Percentiles rank a stretch among this genome's conserved stretches.
phyloP scores from a whole-genome alignment of 2,888 invertebrate species.

The Unio pictorum region DNA sequence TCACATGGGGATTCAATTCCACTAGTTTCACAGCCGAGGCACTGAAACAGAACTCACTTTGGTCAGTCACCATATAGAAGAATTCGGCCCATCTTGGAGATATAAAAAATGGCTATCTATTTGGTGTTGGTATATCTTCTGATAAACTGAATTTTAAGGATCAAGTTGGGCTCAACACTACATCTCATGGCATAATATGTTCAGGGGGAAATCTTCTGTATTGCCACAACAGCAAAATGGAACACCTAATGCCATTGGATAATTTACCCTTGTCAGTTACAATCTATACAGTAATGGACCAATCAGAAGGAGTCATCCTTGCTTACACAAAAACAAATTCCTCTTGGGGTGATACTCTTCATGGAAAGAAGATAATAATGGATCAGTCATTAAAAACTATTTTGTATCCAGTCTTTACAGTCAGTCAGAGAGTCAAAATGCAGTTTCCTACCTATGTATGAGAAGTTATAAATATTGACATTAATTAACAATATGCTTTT shows the following conservation, averaged over 20 bases:
- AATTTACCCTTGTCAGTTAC: constrained; percentile 61
- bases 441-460: constrained; percentile 64
- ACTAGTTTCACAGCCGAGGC: constrained; percentile 66
- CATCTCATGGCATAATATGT: constrained; percentile 61
- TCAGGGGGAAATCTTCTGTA: constrained; percentile 53
- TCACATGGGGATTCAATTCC: constrained; percentile 67
- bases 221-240: constrained; percentile 54
- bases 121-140: constrained; percentile 63
- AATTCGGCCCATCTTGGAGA: constrained; percentile 61
- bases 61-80: constrained; percentile 63
- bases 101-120: constrained; percentile 61
- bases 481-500: too few relatives aligned
- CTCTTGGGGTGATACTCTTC: constrained; percentile 53
- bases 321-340: constrained; percentile 56
- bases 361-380: constrained; percentile 53
- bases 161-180: constrained; percentile 58
- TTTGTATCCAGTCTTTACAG: constrained; percentile 64
- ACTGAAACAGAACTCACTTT: constrained; percentile 46
- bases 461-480: constrained; percentile 1
- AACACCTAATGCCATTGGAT: constrained; percentile 53
- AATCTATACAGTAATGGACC: constrained; percentile 51
- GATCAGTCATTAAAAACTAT: constrained; percentile 40
- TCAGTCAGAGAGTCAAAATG: constrained; percentile 66
- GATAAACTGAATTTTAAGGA: constrained; percentile 59
- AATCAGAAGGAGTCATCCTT: constrained; percentile 50